Base-by-base conservation (phyloP, 1,140 invertebrate genomes). In the Dreissena polymorpha region DNA sequence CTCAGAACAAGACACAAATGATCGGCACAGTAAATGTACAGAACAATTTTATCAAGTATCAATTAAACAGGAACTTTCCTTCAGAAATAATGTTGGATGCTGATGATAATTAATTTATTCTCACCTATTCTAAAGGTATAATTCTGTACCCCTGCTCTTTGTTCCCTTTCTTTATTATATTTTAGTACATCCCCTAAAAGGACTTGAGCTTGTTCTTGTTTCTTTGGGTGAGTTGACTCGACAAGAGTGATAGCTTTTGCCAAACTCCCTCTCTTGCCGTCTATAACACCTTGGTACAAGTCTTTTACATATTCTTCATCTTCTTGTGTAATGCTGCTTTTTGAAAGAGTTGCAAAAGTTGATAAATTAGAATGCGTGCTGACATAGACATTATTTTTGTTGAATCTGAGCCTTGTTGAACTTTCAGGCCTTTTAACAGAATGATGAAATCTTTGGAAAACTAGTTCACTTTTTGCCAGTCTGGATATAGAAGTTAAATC, bases 181-280 rank as follows among this genome's bases (percentile, higher is more conserved):
- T 92, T 80, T 60, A 95, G 83, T 12, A 94, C 89, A 72, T 89
- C 86, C 5, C 89, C 91, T 14, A 95, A 84, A 23, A 95, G 80
- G 25, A 89, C 39, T 83, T 94, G 91, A 0, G 93, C 94, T 77
- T 93, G 88, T 23, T 87, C 86, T 81, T 91, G 91, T 87, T 94
- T 94, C 39, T 85, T 73, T 13, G 88, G 90, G 90, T 94, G 91
- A 10, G 89, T 91, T 14, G 94, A 94, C 88, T 95, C 94, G 23
- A 95, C 92, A 29, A 95, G 89, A 57, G 95, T 95, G 69, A 95
- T 95, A 10, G 92, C 90, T 79, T 91, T 89, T 14, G 94, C 94
- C 25, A 95, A 89, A 79, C 90, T 75, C 25, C 86, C 84, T 75
- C 87, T 65, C 14, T 88, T 81, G 14, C 55, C 18, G 55, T 81